phyloP scores from a whole-genome alignment of 2,888 invertebrate genomes.

The Tetragnatha montana region DNA sequence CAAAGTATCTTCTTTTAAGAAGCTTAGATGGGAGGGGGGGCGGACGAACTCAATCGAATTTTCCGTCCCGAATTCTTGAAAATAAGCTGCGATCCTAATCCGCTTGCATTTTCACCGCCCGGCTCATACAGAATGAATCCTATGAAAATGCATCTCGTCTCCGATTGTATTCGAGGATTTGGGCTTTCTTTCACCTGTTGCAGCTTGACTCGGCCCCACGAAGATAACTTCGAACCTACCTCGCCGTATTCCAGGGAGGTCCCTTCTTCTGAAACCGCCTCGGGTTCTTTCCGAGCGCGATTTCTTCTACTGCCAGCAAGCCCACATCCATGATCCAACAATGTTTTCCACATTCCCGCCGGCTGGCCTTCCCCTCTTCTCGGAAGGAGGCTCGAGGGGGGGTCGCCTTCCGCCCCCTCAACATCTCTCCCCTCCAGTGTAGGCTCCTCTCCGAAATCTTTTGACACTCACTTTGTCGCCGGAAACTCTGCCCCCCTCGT shows the following conservation, averaged over 20 bases:
- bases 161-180: too few relatives aligned
- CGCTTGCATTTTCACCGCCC: too few relatives aligned
- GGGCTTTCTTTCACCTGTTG: too few relatives aligned
- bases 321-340: not conserved
- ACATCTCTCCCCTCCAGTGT: slow-evolving; percentile 17
- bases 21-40: too few relatives aligned
- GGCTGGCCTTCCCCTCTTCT: slow-evolving; percentile 23
- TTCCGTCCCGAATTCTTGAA: too few relatives aligned
- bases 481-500: slow-evolving; percentile 51
- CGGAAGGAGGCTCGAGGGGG: slow-evolving; percentile 6
- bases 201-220: too few relatives aligned
- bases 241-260: not conserved
- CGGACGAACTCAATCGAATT: too few relatives aligned
- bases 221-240: not conserved
- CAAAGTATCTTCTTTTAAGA: too few relatives aligned
- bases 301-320: not conserved
- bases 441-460: slow-evolving; percentile 32
- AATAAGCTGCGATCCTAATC: too few relatives aligned
- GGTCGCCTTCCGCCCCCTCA: not conserved
- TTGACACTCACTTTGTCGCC: slow-evolving; percentile 64
- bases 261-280: not conserved
- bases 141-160: too few relatives aligned
- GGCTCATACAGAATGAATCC: too few relatives aligned
- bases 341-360: not conserved
- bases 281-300: not conserved